Percentiles rank a stretch among this genome's conserved stretches.
These are phyloP conservation scores for Rhabditoides inermis DNA, from an alignment of 2,888 invertebrate species.

Conservation along the genomic window DNA sequence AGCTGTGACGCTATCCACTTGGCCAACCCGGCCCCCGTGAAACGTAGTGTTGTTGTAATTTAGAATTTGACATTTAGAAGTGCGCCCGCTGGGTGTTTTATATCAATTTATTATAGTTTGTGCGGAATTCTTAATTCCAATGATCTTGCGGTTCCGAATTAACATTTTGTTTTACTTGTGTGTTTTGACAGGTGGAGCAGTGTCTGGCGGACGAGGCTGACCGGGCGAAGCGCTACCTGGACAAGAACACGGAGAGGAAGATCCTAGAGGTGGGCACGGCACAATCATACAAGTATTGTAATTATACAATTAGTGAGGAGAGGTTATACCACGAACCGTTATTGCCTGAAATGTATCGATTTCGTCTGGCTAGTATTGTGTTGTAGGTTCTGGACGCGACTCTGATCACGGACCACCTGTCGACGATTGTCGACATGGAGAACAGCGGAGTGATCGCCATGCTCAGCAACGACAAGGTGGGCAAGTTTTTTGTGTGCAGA, in stretches of 20 bases:
- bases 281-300: too few species aligned
- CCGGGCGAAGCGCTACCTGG: constrained; percentile 90
- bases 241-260: constrained; percentile 87
- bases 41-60: too few species aligned
- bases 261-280: constrained; percentile 71
- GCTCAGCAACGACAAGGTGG: constrained; percentile 72
- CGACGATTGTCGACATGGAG: constrained; percentile 94
- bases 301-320: too few species aligned
- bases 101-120: too few species aligned
- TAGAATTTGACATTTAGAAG: too few species aligned
- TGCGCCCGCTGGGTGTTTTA: too few species aligned
- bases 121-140: too few species aligned
- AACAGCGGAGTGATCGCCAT: constrained; percentile 98
- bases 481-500: background rate
- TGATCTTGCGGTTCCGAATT: background rate
- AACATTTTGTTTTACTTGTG: background rate
- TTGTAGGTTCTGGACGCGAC: constrained; percentile 78
- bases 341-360: background rate
- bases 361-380: background rate
- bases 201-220: constrained; percentile 95
- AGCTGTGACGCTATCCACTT: too few species aligned
- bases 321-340: too few species aligned
- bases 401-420: constrained; percentile 95
- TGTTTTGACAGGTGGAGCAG: constrained; percentile 65
- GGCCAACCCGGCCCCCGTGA: too few species aligned